A percentile compares a stretch with the other conserved stretches of the same genome.
Conservation (phyloP, 2,888 invertebrate genomes). For the Pyrgus malvae region DNA sequence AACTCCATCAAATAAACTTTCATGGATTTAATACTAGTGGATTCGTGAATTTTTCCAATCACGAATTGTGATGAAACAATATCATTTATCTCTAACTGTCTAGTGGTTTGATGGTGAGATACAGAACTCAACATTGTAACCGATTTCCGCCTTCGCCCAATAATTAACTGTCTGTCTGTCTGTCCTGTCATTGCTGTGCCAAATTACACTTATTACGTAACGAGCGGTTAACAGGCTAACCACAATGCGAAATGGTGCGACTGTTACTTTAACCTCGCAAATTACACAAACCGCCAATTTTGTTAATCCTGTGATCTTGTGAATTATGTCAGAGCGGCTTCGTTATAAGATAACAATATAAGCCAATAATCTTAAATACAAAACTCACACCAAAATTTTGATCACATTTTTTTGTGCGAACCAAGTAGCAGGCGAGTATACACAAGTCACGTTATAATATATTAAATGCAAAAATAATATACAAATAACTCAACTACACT, state of each 20-base stretch:
- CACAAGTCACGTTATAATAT: too few relatives aligned
- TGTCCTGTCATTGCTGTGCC: background rate
- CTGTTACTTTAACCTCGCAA: background rate
- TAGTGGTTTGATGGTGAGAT: conserved; percentile 8
- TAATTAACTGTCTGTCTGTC: conserved; percentile 31
- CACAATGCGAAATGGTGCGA: conserved; percentile 7
- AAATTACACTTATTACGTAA: conserved; percentile 34
- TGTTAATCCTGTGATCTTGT: background rate
- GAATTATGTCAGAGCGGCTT: too few relatives aligned
- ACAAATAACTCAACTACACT: too few relatives aligned
- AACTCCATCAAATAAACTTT: too few relatives aligned
- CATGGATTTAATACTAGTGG: too few relatives aligned
- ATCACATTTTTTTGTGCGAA: too few relatives aligned
- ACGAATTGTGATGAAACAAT: too few relatives aligned
- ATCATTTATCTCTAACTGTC: background rate
- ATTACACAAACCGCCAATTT: background rate
- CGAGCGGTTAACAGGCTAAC: conserved; percentile 4
- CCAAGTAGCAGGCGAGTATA: too few relatives aligned
- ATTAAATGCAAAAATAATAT: too few relatives aligned
- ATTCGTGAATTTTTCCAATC: too few relatives aligned
- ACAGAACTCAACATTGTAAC: conserved; percentile 4
- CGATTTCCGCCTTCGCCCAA: conserved; percentile 31
- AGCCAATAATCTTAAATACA: background rate
- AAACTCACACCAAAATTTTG: too few relatives aligned
- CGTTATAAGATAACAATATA: too few relatives aligned